phyloP scores from a whole-genome alignment of 1,140 invertebrate species.

The Phenacoccus solenopsis region DNA sequence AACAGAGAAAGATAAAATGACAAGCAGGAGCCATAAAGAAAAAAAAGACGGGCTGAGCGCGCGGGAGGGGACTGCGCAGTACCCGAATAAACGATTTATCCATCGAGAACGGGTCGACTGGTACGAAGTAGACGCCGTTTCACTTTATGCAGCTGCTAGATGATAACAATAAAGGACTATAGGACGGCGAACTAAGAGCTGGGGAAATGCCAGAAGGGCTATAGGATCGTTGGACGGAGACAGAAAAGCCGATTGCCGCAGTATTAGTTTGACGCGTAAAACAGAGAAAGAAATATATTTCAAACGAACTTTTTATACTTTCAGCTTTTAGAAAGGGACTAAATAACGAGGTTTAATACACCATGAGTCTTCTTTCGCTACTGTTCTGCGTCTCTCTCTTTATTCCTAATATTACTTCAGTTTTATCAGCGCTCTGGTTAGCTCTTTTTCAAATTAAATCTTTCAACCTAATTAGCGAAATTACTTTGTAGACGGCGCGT shows the following conservation, averaged over 20 bases:
- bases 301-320: slow-evolving; percentile 18
- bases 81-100: slow-evolving; percentile 15
- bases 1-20: slow-evolving; percentile 17
- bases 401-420: not conserved
- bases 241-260: slow-evolving; percentile 15
- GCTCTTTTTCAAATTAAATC: slow-evolving; percentile 13
- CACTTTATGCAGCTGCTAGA: slow-evolving; percentile 17
- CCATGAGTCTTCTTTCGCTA: slow-evolving; percentile 14
- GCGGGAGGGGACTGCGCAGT: slow-evolving; percentile 10
- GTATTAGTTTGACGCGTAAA: slow-evolving; percentile 12
- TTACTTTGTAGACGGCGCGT: slow-evolving; percentile 8
- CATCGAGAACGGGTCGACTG: slow-evolving; percentile 13
- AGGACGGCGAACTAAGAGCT: slow-evolving; percentile 16
- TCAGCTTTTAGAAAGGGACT: slow-evolving; percentile 17
- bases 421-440: slow-evolving; percentile 11
- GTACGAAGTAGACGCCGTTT: slow-evolving; percentile 6
- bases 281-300: slow-evolving; percentile 11
- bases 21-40: slow-evolving; percentile 17
- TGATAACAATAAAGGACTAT: slow-evolving; percentile 16
- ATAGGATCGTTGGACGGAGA: slow-evolving; percentile 12
- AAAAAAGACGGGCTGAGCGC: slow-evolving; percentile 3
- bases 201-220: slow-evolving; percentile 15
- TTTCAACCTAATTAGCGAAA: slow-evolving; percentile 12
- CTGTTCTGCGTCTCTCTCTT: not conserved
- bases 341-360: slow-evolving; percentile 18